Evolutionary conservation across 2,113 vertebrate genomes (phyloP), one percentile per base, ranked within the genome.

Genomic region (Oreochromis tanganicae): DNA sequence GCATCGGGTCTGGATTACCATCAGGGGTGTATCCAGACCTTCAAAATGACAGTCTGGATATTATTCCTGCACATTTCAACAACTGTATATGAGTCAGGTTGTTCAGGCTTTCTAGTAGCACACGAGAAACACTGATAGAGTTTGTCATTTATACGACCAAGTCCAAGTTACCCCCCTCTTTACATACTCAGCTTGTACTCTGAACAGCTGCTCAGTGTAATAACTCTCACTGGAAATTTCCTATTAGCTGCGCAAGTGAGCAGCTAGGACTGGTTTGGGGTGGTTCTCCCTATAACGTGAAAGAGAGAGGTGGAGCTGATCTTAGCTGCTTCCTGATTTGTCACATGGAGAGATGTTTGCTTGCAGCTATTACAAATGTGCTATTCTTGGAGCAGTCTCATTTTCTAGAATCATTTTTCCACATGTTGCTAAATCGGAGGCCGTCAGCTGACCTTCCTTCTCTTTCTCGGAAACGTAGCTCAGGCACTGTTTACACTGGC

Each of bases 301-400:
- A 34, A 46, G 54, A 12, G 8, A 10, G 83, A 73, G 57, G 89
- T 19, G 83, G 83, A 54, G 84, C 66, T 2, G 32, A 27, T 50
- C 41, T 24, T 9, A 48, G 80, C 85, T 19, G 59, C 83, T 81
- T 27, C 81, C 56, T 84, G 85, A 87, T 92, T 92, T n/a, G 75
- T 57, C 55, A 3, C 19, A 46, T 29, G 6, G 11, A 71, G 73
- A 82, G 83, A 83, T 13, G 27, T 75, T 85, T 84, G 68, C 34
- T 66, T 24, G 66, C 82, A 79, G n/a, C 11, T 5, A 41, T 21
- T 52, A 34, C 32, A 9, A 17, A 57, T 14, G 81, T 50, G 52
- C 90, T 92, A 93, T 91, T 94, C 73, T 88, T 86, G 86, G 91
- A 9, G 17, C 9, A 7, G 17, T 71, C 41, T 89, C 24, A 14